Base-by-base conservation (phyloP, 2,797 vertebrate genomes). In the Gouania willdenowi region DNA sequence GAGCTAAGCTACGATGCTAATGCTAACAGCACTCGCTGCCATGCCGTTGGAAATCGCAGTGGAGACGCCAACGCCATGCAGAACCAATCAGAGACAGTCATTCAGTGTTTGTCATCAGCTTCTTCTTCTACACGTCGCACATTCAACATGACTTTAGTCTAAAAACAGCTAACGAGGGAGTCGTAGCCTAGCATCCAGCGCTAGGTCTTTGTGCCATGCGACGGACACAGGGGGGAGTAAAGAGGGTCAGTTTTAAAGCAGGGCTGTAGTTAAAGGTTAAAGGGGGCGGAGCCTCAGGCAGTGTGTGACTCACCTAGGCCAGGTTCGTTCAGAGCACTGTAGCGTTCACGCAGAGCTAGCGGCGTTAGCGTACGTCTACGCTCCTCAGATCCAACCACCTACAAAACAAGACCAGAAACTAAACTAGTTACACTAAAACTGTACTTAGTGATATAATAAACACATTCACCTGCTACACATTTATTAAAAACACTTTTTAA, bases 331-430 rank as follows among this genome's bases (percentile, higher is more conserved):
- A 95, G 88, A 3, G 92, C 81, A 57, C 92, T 94, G 85, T 95
- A 97, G 50, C 94, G 88, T 71, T 95, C 94, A 51, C 93, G 82
- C 68, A 98, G 86, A 28, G 93, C 91, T 6, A 99, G 69, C 0
- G 95, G 95, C 0, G 94, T 98, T 56, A 97, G 52, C 0, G 94
- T 98, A 55, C 94, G 89, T 51, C 92, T 86, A 17, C 92, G 88
- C 40, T 98, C 95, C 31, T 98, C 94, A 0, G 89, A 90, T 41
- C 91, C 87, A 0, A 79, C 86, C 9, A 88, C 89, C 95, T 98
- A 59, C 25, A 10, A 26, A 8, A 34, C n/a, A 22, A 5, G 19
- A 5, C 1, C n/a, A n/a, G n/a, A n/a, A n/a, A n/a, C n/a, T n/a
- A n/a, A n/a, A n/a, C n/a, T n/a, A n/a, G n/a, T n/a, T n/a, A n/a